A percentile compares a stretch with the other conserved stretches of the same genome.
phyloP scores from a whole-genome alignment of 2,113 vertebrate genomes.

The Rhea americana region DNA sequence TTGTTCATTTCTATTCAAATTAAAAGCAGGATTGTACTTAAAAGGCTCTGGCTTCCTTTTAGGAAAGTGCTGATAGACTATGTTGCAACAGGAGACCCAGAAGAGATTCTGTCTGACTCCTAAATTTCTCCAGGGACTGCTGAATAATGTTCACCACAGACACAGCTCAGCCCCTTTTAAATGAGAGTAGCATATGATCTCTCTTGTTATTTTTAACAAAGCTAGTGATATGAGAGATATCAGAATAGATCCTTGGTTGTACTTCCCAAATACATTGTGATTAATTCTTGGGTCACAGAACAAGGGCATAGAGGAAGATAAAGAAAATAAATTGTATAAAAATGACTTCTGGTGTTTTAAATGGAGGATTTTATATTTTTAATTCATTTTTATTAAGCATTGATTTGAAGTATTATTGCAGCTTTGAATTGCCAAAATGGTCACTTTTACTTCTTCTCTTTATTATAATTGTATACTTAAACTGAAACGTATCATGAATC shows the following conservation, averaged over 20 bases:
- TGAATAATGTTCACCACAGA: constrained; percentile 39
- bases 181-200: constrained; percentile 35
- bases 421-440: not conserved
- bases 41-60: constrained; percentile 24
- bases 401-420: not conserved
- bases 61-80: constrained; percentile 26
- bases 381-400: not conserved
- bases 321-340: not conserved
- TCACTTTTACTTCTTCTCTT: not conserved
- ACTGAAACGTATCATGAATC: not conserved
- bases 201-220: constrained; percentile 37
- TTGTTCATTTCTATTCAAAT: constrained; percentile 14
- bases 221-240: constrained; percentile 13
- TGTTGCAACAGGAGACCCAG: constrained; percentile 31
- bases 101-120: constrained; percentile 28
- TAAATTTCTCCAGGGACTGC: constrained; percentile 43
- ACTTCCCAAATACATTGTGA: not conserved
- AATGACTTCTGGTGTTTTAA: not conserved
- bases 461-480: not conserved
- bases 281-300: not conserved
- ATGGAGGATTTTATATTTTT: not conserved
- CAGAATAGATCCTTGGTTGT: not conserved
- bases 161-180: constrained; percentile 23
- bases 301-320: not conserved
- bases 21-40: constrained; percentile 30